Percentiles rank a stretch among this genome's conserved stretches.
phyloP scores from a whole-genome alignment of 53 echinoderm and acorn worm species.

The Astropecten irregularis region DNA sequence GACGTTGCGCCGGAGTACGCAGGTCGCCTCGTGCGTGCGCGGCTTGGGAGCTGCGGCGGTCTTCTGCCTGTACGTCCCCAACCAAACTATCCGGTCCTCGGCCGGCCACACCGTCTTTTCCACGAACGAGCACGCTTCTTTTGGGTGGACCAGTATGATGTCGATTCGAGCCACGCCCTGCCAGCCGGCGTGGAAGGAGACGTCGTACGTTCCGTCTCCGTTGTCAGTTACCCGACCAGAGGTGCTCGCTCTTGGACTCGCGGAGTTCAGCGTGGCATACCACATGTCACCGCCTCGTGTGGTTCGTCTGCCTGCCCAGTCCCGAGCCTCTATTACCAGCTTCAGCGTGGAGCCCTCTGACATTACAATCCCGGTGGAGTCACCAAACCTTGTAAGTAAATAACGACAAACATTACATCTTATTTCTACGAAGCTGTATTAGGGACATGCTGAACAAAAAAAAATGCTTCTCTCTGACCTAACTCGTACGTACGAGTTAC shows the following conservation, averaged over 20 bases:
- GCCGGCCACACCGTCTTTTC: conserved; percentile 29
- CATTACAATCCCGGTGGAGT: conserved; percentile 6
- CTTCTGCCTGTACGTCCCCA: neutral
- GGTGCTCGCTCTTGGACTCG: conserved; percentile 16
- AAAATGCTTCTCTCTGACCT: no score
- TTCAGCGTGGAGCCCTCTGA: conserved; percentile 6
- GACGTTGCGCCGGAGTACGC: conserved; percentile 13
- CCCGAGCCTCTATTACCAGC: conserved; percentile 43
- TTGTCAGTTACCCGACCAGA: conserved; percentile 17
- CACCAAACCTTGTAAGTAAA: conserved; percentile 2
- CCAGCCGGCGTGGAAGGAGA: conserved; percentile 35
- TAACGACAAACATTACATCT: no score
- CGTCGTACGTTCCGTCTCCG: conserved; percentile 34
- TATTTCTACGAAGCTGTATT: no score
- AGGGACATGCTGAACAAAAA: no score
- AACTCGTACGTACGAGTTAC: no score
- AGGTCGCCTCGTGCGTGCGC: neutral
- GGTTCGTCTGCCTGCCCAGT: conserved; percentile 13
- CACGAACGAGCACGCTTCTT: conserved; percentile 23
- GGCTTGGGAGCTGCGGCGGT: neutral
- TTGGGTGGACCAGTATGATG: conserved; percentile 32
- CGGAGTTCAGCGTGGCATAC: conserved; percentile 33
- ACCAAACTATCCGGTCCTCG: conserved; percentile 35
- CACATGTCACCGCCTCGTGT: conserved; percentile 40
- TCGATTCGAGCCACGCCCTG: conserved; percentile 43